Evolutionary conservation across 2,113 vertebrate genomes (phyloP), one percentile per base, ranked within the genome.

Genomic region (Falcunculus frontatus): DNA sequence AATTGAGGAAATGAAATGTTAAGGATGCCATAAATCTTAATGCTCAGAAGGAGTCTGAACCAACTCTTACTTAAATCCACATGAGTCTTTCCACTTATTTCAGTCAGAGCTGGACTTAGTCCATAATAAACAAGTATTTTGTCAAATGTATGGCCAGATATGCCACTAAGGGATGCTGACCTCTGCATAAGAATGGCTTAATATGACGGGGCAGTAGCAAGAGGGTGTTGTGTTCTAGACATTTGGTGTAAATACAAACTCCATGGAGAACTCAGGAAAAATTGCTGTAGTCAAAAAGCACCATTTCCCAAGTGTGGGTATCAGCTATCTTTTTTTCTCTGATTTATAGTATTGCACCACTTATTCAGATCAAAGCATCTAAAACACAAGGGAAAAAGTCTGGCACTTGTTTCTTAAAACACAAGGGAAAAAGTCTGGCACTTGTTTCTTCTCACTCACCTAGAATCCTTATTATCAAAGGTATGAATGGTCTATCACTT

Each of bases 1-100:
- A 93, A 92, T 49, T 81, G 92, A 97, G 92, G 93, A 97, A 97
- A 90, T 94, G 52, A 95, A 96, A 96, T 84, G 73, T 92, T 96
- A 96, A 96, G 76, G 93, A 95, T 94, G 62, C 35, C 56, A 94
- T 96, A 93, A 94, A 93, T 87, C 80, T 90, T 49, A 37, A 20
- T 30, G 47, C 79, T 90, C 86, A 92, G 37, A 70, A 90, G 74
- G 44, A 85, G 30, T 25, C 68, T 84, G 81, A 95, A 93, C 52
- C 68, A 87, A 22, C 53, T 86, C n/a, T 72, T 68, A 75, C 56
- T 72, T 75, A 95, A 95, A 76, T 92, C 68, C 73, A 81, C 55
- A 57, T 19, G 60, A 83, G 42, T 57, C 63, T 84, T 90, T 89
- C 79, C 56, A 60, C n/a, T 95, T 87, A n/a, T 42, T 93, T 86